Conservation (phyloP, 2,797 vertebrate genomes). For the Sebastes jordani region DNA sequence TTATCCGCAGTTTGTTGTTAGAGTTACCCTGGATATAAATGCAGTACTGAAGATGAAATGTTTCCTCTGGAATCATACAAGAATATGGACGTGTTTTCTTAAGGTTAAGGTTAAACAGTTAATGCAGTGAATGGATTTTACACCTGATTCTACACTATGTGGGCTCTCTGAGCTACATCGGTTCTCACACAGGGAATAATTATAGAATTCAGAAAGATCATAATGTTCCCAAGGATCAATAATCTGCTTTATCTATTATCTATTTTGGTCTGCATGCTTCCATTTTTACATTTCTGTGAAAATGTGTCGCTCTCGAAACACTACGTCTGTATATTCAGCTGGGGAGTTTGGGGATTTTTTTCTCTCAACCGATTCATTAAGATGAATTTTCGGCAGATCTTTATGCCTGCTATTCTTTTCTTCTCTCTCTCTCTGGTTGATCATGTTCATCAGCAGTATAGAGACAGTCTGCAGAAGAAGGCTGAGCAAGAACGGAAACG, state of each 20-base stretch:
- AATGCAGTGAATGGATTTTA: neutral
- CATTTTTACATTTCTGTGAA: neutral
- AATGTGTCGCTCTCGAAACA: neutral
- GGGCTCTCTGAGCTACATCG: neutral
- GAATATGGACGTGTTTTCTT: neutral
- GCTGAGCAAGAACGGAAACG: neutral
- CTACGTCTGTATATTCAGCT: neutral
- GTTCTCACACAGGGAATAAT: neutral
- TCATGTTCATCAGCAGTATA: neutral
- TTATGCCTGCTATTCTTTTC: neutral
- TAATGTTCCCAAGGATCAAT: neutral
- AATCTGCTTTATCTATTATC: neutral
- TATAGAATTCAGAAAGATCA: neutral
- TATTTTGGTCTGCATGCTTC: neutral
- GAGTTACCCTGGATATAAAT: neutral
- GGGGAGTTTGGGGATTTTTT: neutral
- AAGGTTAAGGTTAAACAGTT: neutral
- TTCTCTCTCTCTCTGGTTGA: neutral
- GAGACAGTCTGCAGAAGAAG: neutral
- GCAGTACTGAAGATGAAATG: neutral
- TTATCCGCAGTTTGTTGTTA: neutral
- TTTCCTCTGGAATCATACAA: neutral
- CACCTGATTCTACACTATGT: neutral
- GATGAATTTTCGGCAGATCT: constrained; percentile 20
- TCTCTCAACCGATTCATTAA: constrained; percentile 15